Evolutionary conservation across 1,140 invertebrate genomes (phyloP).

Genomic region (Patella vulgata): DNA sequence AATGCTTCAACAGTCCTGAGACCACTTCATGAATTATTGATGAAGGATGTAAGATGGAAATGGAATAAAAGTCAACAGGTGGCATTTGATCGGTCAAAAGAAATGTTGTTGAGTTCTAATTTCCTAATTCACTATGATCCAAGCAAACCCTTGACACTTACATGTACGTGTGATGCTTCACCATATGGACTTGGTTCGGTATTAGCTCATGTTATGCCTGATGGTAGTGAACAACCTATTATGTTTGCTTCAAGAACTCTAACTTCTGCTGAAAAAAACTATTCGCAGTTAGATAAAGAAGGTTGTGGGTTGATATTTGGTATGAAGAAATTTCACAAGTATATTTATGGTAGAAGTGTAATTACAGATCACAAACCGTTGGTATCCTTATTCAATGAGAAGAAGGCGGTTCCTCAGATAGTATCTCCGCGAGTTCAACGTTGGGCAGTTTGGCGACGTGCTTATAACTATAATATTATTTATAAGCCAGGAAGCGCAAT

Average conservation of each 20-base stretch:
- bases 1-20: not conserved
- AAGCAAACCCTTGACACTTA: slow-evolving; percentile 11
- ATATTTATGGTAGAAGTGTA: slow-evolving; percentile 55
- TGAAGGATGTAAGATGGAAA: slow-evolving; percentile 8
- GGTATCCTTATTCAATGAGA: slow-evolving; percentile 63
- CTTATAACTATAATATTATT: slow-evolving; percentile 64
- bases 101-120: slow-evolving; percentile 34
- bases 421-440: slow-evolving; percentile 63
- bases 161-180: slow-evolving; percentile 27
- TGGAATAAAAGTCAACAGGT: slow-evolving; percentile 19
- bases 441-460: slow-evolving; percentile 66
- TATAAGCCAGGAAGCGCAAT: slow-evolving; percentile 63
- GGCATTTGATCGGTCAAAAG: slow-evolving; percentile 17
- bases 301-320: slow-evolving; percentile 67
- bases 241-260: slow-evolving; percentile 66
- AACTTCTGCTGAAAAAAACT: slow-evolving; percentile 62
- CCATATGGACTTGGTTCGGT: slow-evolving; percentile 62
- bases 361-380: slow-evolving; percentile 56
- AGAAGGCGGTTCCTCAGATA: slow-evolving; percentile 48
- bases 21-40: slow-evolving; percentile 22
- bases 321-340: slow-evolving; percentile 63
- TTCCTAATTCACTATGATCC: slow-evolving; percentile 57
- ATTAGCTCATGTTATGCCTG: slow-evolving; percentile 64
- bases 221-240: slow-evolving; percentile 57
- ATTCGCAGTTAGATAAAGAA: slow-evolving; percentile 68